These are phyloP conservation scores for Paralinhomoeus sp. DNA, from an alignment of 2,888 invertebrate genomes.

Conservation along the genomic window DNA sequence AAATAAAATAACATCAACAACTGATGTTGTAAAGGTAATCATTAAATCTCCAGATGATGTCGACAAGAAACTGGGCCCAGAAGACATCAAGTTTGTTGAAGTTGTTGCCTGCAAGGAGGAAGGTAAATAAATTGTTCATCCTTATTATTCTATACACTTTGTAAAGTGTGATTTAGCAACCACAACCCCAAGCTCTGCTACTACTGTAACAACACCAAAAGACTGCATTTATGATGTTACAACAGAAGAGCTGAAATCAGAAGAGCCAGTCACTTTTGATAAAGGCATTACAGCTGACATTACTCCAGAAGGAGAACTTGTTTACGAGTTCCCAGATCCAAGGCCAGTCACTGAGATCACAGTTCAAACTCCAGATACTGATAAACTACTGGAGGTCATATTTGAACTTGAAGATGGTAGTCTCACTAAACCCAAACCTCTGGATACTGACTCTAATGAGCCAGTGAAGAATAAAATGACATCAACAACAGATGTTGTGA, in stretches of 20 bases:
- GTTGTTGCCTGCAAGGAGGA: not conserved
- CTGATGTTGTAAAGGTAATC: not conserved
- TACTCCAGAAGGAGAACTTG: not conserved
- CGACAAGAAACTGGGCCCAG: not conserved
- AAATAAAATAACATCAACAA: too few relatives aligned
- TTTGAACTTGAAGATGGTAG: not conserved
- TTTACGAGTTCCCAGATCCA: not conserved
- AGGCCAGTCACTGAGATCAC: not conserved
- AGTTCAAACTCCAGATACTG: not conserved
- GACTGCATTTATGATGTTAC: constrained; percentile 1
- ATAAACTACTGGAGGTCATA: not conserved
- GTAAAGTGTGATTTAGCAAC: not conserved
- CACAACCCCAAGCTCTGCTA: not conserved
- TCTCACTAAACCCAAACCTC: not conserved
- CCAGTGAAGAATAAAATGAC: not conserved
- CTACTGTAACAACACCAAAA: not conserved
- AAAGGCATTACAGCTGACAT: not conserved
- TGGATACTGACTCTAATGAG: not conserved
- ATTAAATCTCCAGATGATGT: not conserved
- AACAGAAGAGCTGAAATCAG: not conserved
- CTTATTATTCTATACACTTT: too few relatives aligned
- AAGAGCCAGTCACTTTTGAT: not conserved
- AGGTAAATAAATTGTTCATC: too few relatives aligned
- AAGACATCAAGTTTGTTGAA: not conserved
- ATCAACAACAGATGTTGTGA: not conserved